A percentile compares a stretch with the other conserved stretches of the same genome.
phyloP scores from a whole-genome alignment of 2,113 vertebrate species.

The Lepus europaeus region DNA sequence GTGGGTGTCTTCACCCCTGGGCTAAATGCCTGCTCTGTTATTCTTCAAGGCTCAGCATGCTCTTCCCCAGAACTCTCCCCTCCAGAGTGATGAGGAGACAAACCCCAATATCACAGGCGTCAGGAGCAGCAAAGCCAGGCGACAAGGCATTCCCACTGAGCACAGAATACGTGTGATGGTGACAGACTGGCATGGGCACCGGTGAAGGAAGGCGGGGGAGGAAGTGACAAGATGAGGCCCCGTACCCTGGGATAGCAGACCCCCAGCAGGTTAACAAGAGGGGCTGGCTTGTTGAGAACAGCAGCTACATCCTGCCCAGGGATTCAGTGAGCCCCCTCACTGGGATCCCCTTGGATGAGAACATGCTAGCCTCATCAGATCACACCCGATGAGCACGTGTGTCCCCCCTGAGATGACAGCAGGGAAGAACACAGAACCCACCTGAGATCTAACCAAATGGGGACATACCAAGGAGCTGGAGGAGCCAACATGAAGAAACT shows the following conservation, averaged over 20 bases:
- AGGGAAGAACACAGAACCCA: accelerated
- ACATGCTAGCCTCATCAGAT: not conserved
- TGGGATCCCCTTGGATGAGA: too few species aligned
- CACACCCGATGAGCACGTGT: not conserved
- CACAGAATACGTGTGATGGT: not conserved
- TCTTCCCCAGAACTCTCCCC: not conserved
- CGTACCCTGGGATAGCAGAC: too few species aligned
- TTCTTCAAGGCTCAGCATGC: not conserved
- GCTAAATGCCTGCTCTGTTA: too few species aligned
- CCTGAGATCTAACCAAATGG: not conserved
- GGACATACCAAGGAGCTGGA: not conserved
- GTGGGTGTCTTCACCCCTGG: too few species aligned
- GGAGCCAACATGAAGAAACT: not conserved
- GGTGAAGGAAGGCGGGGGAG: not conserved
- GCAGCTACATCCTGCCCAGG: not conserved
- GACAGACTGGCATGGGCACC: not conserved
- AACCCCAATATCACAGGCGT: not conserved
- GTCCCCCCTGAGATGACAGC: not conserved
- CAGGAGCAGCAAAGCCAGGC: not conserved
- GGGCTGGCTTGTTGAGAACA: not conserved
- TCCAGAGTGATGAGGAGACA: not conserved
- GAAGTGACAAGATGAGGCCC: accelerated
- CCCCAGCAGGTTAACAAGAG: too few species aligned
- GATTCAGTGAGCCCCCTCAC: accelerated
- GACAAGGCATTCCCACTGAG: not conserved